Evolutionary conservation across 1,140 invertebrate genomes (phyloP).

Genomic region (Drosophila takahashii): DNA sequence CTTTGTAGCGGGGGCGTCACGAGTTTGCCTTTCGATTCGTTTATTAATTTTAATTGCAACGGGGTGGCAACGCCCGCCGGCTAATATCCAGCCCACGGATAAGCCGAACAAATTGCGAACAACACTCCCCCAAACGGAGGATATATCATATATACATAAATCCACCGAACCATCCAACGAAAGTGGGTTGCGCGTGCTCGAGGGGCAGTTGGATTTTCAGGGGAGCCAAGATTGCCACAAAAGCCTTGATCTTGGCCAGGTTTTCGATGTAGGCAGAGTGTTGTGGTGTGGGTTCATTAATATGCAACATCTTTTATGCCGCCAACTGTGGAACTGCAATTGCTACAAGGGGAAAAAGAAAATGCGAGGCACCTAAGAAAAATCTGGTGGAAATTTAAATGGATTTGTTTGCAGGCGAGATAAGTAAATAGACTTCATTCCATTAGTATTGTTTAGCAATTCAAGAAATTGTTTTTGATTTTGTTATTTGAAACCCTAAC

Average conservation of each 20-base stretch:
- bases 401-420: background rate
- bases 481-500: too few relatives aligned
- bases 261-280: background rate
- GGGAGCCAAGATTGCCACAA: background rate
- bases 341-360: background rate
- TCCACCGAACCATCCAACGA: conserved; percentile 11
- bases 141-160: background rate
- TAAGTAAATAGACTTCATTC: background rate
- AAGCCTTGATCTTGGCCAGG: conserved; percentile 33
- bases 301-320: background rate
- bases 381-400: background rate
- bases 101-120: conserved; percentile 49
- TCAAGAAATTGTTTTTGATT: background rate
- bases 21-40: conserved; percentile 64
- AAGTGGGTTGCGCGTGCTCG: conserved; percentile 39
- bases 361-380: background rate
- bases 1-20: conserved; percentile 36
- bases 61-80: conserved; percentile 54
- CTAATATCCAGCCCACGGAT: conserved; percentile 38
- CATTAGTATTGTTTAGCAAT: background rate
- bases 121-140: conserved; percentile 32
- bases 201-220: conserved; percentile 6
- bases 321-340: background rate
- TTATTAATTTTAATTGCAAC: conserved; percentile 79
- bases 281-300: background rate